Evolutionary conservation across 1,140 invertebrate species (phyloP), one percentile per base, ranked within the genome.

Genomic region (Drosophila hydei): DNA sequence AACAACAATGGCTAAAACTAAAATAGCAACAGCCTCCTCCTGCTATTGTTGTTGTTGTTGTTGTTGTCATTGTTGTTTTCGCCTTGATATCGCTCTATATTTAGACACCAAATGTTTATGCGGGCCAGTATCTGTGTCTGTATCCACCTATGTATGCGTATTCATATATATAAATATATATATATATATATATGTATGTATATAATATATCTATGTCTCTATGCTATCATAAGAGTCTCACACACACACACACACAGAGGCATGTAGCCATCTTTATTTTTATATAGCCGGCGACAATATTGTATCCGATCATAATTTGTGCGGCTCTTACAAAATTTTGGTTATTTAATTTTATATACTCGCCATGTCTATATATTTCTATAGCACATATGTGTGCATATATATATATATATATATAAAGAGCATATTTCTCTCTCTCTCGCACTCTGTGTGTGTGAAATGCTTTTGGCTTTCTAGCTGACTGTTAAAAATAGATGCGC

Each of bases 221-320:
- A 27, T 72, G 72, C 72, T 79, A 72, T 79, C 77, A 80, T 80
- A 83, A 71, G 71, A 77, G 33, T 43, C 18, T 40, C 25, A 50
- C 21, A 47, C 16, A 50, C 16, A 67, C 25, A 25, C 27, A 54
- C 19, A 36, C 33, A 47, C 19, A 30, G 0, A 2, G n/a, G n/a
- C n/a, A n/a, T n/a, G n/a, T 19, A 63, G 55, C 18, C 48, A 55
- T 18, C 56, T 58, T 56, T 78, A 72, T 81, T 69, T 84, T 68
- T 75, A 75, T 83, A 72, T 79, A 84, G 79, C 72, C 72, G 72
- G 75, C 75, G 72, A 83, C 75, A 83, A 79, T 75, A 72, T 72
- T 73, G 40, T 70, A 68, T 73, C 45, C n/a, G 14, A 71, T 76
- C 72, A 74, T 74, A 74, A 74, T 74, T 74, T 70, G 7, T 21